phyloP scores from a whole-genome alignment of 2,797 vertebrate species.

The Clarias fuscus region DNA sequence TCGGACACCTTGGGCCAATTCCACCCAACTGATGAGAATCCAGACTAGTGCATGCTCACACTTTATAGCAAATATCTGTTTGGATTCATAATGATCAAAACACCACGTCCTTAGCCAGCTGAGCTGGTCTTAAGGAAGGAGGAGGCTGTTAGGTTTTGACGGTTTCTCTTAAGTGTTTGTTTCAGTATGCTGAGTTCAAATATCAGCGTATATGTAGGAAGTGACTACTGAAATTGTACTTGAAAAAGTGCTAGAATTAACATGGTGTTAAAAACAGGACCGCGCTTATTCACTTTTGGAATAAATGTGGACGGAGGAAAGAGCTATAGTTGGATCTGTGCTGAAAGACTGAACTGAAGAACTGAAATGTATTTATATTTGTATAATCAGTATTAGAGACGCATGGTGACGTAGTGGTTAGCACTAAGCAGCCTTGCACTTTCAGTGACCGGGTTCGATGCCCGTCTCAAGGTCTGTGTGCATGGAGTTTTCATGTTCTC shows the following conservation, averaged over 20 bases:
- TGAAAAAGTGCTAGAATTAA: background rate
- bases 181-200: background rate
- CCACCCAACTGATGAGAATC: background rate
- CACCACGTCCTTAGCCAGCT: constrained; percentile 17
- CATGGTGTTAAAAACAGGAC: background rate
- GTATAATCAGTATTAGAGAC: background rate
- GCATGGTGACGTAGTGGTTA: too few species aligned
- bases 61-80: background rate
- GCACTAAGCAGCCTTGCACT: too few species aligned
- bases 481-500: too few species aligned
- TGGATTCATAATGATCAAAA: background rate
- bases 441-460: too few species aligned
- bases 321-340: background rate
- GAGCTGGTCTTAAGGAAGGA: background rate
- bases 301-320: background rate
- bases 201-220: too few species aligned
- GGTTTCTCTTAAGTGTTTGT: background rate
- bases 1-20: constrained; percentile 62
- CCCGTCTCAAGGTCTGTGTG: too few species aligned
- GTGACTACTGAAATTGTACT: background rate
- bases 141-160: background rate
- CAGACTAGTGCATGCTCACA: background rate
- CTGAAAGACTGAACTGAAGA: background rate
- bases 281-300: background rate
- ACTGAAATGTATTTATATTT: background rate